phyloP scores from a whole-genome alignment of 2,113 vertebrate genomes.

The Mus spicilegus region DNA sequence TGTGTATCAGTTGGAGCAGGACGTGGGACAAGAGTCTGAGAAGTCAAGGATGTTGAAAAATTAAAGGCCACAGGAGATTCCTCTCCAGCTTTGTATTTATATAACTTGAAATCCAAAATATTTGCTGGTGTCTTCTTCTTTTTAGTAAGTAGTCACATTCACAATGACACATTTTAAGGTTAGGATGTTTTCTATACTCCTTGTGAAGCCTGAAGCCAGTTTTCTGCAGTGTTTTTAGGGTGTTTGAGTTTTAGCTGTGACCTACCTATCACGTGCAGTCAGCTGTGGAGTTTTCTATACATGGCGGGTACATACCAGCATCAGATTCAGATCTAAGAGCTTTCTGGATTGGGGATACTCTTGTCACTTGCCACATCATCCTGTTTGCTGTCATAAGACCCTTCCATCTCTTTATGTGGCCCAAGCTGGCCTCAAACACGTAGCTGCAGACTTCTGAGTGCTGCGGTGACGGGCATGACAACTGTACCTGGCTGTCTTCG shows the following conservation, averaged over 20 bases:
- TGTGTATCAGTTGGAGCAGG: background rate
- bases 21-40: background rate
- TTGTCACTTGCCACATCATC: background rate
- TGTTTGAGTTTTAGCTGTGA: background rate
- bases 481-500: background rate
- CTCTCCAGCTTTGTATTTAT: slow-evolving; percentile 63
- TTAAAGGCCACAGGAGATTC: background rate
- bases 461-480: background rate
- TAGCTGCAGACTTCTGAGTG: background rate
- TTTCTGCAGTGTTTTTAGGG: background rate
- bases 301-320: background rate
- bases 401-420: background rate
- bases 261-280: background rate
- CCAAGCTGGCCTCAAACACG: background rate
- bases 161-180: background rate
- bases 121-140: background rate
- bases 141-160: background rate
- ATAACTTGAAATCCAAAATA: background rate
- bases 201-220: background rate
- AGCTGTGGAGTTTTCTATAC: background rate
- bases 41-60: background rate
- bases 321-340: background rate
- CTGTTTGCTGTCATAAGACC: background rate
- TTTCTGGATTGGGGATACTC: background rate
- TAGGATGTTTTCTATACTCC: background rate